These are phyloP conservation scores for Daphoenositta chrysoptera DNA, from an alignment of 2,113 vertebrate species.

Conservation along the genomic window DNA sequence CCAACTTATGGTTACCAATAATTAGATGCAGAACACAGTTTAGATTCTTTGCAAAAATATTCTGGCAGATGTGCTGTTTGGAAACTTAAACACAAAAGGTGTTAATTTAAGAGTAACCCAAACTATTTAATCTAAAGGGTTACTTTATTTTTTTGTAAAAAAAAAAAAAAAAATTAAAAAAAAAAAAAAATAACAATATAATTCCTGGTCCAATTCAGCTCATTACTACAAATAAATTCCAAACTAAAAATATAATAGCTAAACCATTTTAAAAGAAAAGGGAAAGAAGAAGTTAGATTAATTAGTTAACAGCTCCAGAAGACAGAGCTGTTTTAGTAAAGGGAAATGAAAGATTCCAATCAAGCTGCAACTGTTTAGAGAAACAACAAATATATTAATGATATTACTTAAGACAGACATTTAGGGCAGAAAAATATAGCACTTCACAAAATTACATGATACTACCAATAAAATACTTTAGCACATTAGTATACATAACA, in stretches of 20 bases:
- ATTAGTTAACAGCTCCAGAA: slow-evolving; percentile 69
- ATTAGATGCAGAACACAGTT: not conserved
- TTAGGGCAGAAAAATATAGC: slow-evolving; percentile 64
- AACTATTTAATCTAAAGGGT: not conserved
- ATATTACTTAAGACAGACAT: slow-evolving; percentile 70
- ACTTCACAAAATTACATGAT: slow-evolving; percentile 61
- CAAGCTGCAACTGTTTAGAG: slow-evolving; percentile 76
- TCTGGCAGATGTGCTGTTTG: not conserved
- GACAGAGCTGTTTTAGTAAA: slow-evolving; percentile 65
- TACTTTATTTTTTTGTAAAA: not conserved
- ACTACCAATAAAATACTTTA: slow-evolving; percentile 51
- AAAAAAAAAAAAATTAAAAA: not conserved
- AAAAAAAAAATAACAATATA: not conserved
- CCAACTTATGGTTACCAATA: not conserved
- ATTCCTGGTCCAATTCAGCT: slow-evolving; percentile 17
- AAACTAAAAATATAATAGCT: not conserved
- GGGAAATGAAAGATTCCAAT: slow-evolving; percentile 68
- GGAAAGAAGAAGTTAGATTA: slow-evolving; percentile 67
- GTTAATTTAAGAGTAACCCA: slow-evolving; percentile 30
- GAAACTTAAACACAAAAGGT: not conserved
- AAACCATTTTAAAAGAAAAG: slow-evolving; percentile 42
- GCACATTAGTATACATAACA: slow-evolving; percentile 52
- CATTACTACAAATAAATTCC: not conserved
- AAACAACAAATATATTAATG: slow-evolving; percentile 74
- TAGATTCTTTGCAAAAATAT: not conserved